phyloP scores from a whole-genome alignment of 1,140 invertebrate species.

The Drosophila insularis region DNA sequence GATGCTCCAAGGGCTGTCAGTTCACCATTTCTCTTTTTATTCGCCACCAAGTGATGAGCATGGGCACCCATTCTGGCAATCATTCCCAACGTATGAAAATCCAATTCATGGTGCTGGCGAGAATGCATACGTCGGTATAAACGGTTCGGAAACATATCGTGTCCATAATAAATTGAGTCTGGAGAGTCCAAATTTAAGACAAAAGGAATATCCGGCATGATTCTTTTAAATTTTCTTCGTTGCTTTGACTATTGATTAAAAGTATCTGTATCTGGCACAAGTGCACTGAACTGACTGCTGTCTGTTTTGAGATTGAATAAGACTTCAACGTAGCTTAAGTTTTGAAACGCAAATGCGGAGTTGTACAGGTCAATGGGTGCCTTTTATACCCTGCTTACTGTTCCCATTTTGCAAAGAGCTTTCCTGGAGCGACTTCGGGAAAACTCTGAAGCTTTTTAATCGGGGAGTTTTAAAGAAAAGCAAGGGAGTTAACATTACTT shows the following conservation, averaged over 20 bases:
- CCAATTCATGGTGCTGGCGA: constrained; percentile 64
- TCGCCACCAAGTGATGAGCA: constrained; percentile 66
- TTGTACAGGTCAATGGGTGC: constrained; percentile 10
- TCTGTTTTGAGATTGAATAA: constrained; percentile 42
- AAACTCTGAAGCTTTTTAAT: constrained; percentile 43
- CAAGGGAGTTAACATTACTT: background rate
- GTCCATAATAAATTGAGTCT: constrained; percentile 75
- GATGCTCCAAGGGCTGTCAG: constrained; percentile 48
- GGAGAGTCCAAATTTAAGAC: constrained; percentile 69
- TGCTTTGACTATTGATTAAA: background rate
- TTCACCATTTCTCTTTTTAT: constrained; percentile 51
- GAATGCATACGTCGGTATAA: constrained; percentile 66
- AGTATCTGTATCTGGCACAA: constrained; percentile 65
- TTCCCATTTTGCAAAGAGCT: constrained; percentile 25
- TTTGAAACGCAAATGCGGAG: constrained; percentile 62
- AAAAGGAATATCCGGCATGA: constrained; percentile 72
- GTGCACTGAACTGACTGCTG: constrained; percentile 66
- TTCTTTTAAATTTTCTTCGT: constrained; percentile 28
- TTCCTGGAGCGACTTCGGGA: constrained; percentile 46
- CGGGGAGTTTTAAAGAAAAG: background rate
- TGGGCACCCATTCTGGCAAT: constrained; percentile 72
- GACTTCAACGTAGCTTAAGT: constrained; percentile 44
- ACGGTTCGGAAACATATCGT: constrained; percentile 76
- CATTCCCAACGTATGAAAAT: constrained; percentile 69
- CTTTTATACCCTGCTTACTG: constrained; percentile 58